Base-by-base conservation (phyloP, 2,888 invertebrate species). In the Mythimna loreyi region DNA sequence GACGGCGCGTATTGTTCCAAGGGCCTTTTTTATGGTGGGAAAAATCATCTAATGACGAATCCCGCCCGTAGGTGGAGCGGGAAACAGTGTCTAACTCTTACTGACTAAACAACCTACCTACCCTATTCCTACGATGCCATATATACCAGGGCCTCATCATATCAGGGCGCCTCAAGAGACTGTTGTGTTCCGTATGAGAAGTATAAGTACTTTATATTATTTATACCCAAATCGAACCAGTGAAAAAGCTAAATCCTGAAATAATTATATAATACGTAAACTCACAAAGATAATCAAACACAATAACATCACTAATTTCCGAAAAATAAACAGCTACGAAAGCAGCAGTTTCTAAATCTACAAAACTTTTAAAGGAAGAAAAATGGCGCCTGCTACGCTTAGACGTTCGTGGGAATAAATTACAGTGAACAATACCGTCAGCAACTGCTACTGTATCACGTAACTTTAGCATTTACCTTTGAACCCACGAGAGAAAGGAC, bases 381-480 rank as follows among this genome's bases (percentile, higher is more conserved):
- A 65, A 73, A 52, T 72, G 45, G 49, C 40, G 43, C 5, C 50
- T 13, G 8, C 21, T 3, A 33, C 65, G 25, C 47, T 21, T 16
- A 55, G 36, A 30, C 33, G 9, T 36, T 1, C 13, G 36, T 25
- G 8, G n/a, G 21, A 53, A 19, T 45, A 72, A 78, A 21, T 72
- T 25, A 43, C 6, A 59, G 50, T 33, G 59, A 65, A 75, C 59
- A 60, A 73, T 47, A 33, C 28, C 40, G n/a, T 58, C 61, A 55
- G 49, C 43, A 62, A 55, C 67, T 62, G 68, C 59, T 50, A 53
- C 30, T 43, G 16, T 61, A 50, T 66, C 40, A 43, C 53, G 59
- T 23, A 65, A 65, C 50, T 60, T 75, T 60, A 45, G 40, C 23
- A 65, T 73, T 65, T 63, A 72, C 33, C n/a, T 28, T 43, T 23